phyloP scores from a whole-genome alignment of 1,140 invertebrate species.

The Drosophila repleta region DNA sequence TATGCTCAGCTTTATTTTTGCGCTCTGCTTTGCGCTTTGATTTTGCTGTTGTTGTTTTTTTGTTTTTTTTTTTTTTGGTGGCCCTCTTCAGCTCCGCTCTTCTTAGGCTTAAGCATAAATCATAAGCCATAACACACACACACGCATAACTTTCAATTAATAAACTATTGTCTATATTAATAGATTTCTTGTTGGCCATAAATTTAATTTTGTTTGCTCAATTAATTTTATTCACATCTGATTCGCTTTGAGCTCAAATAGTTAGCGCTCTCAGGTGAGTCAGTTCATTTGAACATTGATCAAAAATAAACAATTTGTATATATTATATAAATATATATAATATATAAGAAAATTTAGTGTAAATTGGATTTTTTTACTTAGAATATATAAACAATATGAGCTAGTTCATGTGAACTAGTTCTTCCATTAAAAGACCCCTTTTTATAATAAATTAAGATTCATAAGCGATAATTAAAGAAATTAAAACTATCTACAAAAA shows the following conservation, averaged over 20 bases:
- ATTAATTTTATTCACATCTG: slow-evolving; percentile 55
- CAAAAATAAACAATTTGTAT: no score
- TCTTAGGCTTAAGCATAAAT: slow-evolving; percentile 54
- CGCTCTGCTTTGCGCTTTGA: slow-evolving; percentile 37
- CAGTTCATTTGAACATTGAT: slow-evolving; percentile 10
- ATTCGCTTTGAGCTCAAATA: background rate
- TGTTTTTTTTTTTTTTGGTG: slow-evolving; percentile 3
- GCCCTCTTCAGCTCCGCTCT: background rate
- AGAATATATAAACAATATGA: background rate
- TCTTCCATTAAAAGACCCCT: background rate
- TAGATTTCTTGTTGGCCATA: slow-evolving; percentile 52
- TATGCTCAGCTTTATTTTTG: slow-evolving; percentile 63
- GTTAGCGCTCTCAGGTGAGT: background rate
- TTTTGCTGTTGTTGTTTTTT: slow-evolving; percentile 35
- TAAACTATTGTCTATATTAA: slow-evolving; percentile 80
- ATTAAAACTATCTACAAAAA: no score
- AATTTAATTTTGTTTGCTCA: slow-evolving; percentile 68
- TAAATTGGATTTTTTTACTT: background rate
- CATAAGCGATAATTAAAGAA: no score
- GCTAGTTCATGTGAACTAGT: slow-evolving; percentile 1
- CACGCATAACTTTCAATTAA: slow-evolving; percentile 71
- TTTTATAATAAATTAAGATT: no score
- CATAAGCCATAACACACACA: slow-evolving; percentile 30
- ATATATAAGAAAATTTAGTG: no score
- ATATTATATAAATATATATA: background rate